phyloP scores from a whole-genome alignment of 2,797 vertebrate species.

The Acipenser oxyrinchus region DNA sequence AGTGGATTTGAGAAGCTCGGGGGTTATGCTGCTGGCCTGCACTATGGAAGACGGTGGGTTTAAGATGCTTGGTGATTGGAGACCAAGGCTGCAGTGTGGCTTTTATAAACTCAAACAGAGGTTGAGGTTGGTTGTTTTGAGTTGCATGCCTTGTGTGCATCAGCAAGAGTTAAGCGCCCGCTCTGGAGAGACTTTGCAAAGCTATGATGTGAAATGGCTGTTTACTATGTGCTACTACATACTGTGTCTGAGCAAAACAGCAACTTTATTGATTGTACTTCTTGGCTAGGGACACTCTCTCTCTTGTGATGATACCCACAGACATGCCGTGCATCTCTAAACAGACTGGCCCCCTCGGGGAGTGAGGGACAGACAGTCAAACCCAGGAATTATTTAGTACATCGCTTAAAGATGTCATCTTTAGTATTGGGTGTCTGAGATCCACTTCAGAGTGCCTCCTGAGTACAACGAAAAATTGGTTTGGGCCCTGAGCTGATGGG shows the following conservation, averaged over 20 bases:
- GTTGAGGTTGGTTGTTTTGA: background rate
- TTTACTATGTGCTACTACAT: slow-evolving; percentile 11
- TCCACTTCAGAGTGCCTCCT: background rate
- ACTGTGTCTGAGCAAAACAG: slow-evolving; percentile 17
- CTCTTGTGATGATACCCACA: too few species aligned
- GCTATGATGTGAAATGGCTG: slow-evolving; percentile 11
- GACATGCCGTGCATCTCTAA: too few species aligned
- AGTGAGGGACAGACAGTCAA: background rate
- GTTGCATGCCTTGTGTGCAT: background rate
- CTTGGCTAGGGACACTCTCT: background rate
- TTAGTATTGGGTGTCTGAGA: background rate
- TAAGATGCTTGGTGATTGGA: too few species aligned
- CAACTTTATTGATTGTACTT: background rate
- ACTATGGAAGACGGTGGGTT: too few species aligned
- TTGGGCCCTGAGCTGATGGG: background rate
- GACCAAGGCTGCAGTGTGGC: too few species aligned
- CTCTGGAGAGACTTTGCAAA: background rate
- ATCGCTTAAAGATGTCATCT: background rate
- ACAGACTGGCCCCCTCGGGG: background rate
- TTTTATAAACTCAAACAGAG: too few species aligned
- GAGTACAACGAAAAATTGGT: background rate
- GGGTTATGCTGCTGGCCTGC: too few species aligned
- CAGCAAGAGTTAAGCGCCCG: background rate
- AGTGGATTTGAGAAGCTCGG: too few species aligned
- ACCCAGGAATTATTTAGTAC: background rate